Conservation (phyloP, 2,888 invertebrate species). For the Plebejus anna region DNA sequence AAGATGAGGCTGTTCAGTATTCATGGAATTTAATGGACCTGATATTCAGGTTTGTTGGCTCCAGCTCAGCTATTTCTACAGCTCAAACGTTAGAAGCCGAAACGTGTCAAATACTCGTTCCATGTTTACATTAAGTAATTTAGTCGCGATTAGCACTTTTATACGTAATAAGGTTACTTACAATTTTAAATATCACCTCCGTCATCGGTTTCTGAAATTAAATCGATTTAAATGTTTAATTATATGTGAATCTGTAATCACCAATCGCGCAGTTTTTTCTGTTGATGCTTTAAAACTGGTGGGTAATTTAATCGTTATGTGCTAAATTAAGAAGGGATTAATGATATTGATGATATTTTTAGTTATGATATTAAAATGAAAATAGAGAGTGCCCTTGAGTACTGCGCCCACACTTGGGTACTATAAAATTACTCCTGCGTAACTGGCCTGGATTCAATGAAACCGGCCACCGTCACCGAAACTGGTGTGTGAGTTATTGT, state of each 20-base stretch:
- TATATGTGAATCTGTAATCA: background rate
- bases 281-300: background rate
- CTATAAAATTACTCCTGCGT: too few relatives aligned
- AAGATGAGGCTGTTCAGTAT: background rate
- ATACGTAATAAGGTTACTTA: background rate
- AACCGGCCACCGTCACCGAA: too few relatives aligned
- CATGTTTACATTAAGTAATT: background rate
- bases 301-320: background rate
- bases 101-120: background rate
- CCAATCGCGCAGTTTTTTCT: background rate
- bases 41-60: background rate
- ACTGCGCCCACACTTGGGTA: too few relatives aligned
- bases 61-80: background rate
- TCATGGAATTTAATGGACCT: background rate
- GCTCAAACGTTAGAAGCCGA: background rate
- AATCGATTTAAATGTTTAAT: background rate
- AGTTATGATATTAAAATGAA: too few relatives aligned
- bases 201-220: background rate
- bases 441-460: too few relatives aligned
- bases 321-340: background rate
- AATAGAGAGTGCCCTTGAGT: too few relatives aligned
- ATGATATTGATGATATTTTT: background rate
- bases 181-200: background rate
- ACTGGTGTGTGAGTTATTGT: too few relatives aligned
- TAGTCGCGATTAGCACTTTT: background rate